Conservation (phyloP, 2,113 vertebrate species). For the Lipotes vexillifer region DNA sequence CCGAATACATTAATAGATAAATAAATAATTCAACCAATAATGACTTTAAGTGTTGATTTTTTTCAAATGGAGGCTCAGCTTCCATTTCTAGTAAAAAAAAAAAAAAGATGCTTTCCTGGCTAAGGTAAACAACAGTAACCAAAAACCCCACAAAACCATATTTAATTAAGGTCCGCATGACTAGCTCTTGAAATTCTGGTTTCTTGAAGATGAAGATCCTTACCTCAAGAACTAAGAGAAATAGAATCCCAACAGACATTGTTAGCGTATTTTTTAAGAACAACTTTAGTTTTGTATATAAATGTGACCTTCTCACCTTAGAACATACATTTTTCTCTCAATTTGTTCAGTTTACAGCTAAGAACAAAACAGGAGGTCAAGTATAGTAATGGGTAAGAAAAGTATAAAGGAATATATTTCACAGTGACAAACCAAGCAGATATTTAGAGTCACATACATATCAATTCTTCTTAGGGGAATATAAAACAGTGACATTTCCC, state of each 20-base stretch:
- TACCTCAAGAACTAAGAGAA: not conserved
- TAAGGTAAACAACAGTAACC: not conserved
- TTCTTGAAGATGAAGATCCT: not conserved
- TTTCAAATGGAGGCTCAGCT: not conserved
- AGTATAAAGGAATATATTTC: not conserved
- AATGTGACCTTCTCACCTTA: not conserved
- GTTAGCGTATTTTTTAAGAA: not conserved
- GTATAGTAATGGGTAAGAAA: not conserved
- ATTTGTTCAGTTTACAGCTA: not conserved
- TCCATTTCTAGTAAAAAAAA: not conserved
- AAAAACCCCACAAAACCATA: not conserved
- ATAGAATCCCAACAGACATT: not conserved
- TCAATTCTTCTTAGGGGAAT: not conserved
- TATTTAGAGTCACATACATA: not conserved
- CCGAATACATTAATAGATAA: not conserved
- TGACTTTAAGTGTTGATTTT: not conserved
- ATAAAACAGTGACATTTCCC: not conserved
- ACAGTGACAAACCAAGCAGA: not conserved
- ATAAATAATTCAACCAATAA: not conserved
- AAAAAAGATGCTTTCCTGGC: not conserved
- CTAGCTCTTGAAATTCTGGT: not conserved
- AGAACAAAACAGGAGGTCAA: slow-evolving; percentile 9
- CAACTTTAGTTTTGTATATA: slow-evolving; percentile 23
- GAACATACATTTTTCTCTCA: not conserved
- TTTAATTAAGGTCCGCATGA: not conserved